Evolutionary conservation across 2,113 vertebrate genomes (phyloP), one percentile per base, ranked within the genome.

Genomic region (Poeciliopsis occidentalis): DNA sequence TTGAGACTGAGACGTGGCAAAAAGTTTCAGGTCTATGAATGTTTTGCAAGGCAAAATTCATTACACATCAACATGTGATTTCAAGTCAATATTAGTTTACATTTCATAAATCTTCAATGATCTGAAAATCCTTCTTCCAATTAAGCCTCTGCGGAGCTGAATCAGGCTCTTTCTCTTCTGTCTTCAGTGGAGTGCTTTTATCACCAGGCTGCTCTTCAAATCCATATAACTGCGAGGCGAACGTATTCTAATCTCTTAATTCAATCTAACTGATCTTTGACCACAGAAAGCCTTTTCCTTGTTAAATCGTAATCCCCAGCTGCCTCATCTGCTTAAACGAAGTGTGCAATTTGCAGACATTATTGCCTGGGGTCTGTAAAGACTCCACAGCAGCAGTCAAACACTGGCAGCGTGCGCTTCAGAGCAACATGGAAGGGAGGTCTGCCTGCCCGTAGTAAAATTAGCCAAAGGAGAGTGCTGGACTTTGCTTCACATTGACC

Each of bases 241-340:
- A 93, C 85, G 86, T 86, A 90, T 87, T 92, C 83, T 90, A 90
- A 91, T 93, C 90, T 91, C 88, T 91, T 92, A 92, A 94, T 93
- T 92, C 85, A 92, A 92, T 93, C 91, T 72, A 85, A 83, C 83
- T 91, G 87, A 91, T 92, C 90, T 92, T 91, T 92, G 91, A 92
- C 90, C 90, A 88, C 76, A 84, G 83, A 88, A 90, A 85, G 85
- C 88, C 77, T 85, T 93, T 88, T 85, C 80, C 80, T 87, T 85
- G 89, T 92, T 90, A 88, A 89, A 90, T 75, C 72, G 73, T 87
- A 92, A 92, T 93, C 92, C 88, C 90, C 75, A 76, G 83, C 86
- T 85, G 83, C 87, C 81, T 84, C 82, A 86, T 86, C 87, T 89
- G 84, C 80, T 85, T 85, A 89, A 90, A 89, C 87, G 90, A 91